Base-by-base conservation (phyloP, 2,797 vertebrate genomes). In the Choloepus didactylus region DNA sequence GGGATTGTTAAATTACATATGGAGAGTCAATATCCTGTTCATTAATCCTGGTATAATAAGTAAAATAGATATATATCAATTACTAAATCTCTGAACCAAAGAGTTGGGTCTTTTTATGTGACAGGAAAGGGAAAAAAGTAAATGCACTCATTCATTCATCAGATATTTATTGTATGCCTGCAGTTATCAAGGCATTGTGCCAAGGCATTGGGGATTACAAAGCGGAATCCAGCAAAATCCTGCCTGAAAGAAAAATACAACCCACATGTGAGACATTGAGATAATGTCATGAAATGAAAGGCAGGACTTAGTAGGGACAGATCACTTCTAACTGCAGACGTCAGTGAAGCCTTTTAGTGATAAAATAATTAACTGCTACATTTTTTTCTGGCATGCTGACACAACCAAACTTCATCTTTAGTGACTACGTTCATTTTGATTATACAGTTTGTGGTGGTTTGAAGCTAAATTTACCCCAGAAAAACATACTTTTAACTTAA, bases 31-130 rank as follows among this genome's bases (percentile, higher is more conserved):
- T 31, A 75, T 46, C 41, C 64, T 79, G 5, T 56, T 80, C 90
- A 81, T 69, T 86, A 70, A 49, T 80, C 60, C 9, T 2, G 5
- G n/a, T 12, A 60, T 49, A 73, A 35, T 69, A 64, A 35, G 54
- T 54, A 86, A 83, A 83, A 44, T 38, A 84, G 46, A 10, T 51
- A 51, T 70, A 9, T 12, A 29, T 81, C 35, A 91, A 21, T 51
- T 60, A 44, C 31, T 35, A 16, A 90, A 95, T 79, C 12, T 4
- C 16, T 72, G 46, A 87, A 51, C 25, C n/a, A 81, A 46, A 77
- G 94, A 95, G 77, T 62, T 90, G 44, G 6, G 46, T 81, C 88
- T 88, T 94, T 85, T 46, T 82, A 56, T 80, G 12, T 23, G 31
- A 31, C 25, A 46, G 69, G 60, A 66, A 2, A 31, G n/a, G 11